These are phyloP conservation scores for Drosophila rubida DNA, from an alignment of 2,888 invertebrate species.

Conservation along the genomic window DNA sequence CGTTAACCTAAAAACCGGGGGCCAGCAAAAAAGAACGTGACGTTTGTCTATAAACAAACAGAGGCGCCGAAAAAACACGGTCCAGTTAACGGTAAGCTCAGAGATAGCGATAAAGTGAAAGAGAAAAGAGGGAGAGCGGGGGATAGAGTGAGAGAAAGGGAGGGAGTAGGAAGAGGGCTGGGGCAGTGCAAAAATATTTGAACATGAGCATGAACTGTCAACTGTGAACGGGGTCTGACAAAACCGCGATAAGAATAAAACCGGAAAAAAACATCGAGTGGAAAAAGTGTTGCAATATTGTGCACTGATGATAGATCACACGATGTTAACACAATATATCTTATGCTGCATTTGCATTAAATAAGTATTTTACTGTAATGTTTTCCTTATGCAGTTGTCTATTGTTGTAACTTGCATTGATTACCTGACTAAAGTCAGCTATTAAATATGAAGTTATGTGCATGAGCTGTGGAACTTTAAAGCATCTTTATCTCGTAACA, in stretches of 20 bases:
- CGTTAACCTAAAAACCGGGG: slow-evolving; percentile 39
- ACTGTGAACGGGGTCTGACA: neutral
- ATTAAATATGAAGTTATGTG: too few species aligned
- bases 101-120: neutral
- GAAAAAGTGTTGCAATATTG: neutral
- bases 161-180: neutral
- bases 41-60: slow-evolving; percentile 32
- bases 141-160: neutral
- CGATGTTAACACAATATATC: neutral
- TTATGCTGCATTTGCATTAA: too few species aligned
- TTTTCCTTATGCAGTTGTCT: too few species aligned
- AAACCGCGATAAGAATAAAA: neutral
- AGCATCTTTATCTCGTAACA: neutral
- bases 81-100: slow-evolving; percentile 5
- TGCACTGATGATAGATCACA: neutral
- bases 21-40: slow-evolving; percentile 22
- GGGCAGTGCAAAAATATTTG: slow-evolving; percentile 7
- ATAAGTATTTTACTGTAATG: too few species aligned
- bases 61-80: slow-evolving; percentile 5
- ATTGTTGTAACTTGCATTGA: too few species aligned
- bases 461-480: too few species aligned
- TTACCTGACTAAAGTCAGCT: too few species aligned
- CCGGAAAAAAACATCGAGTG: neutral
- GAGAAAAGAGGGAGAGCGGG: neutral
- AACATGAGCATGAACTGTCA: slow-evolving; percentile 4